Base-by-base conservation (phyloP, 92 coral and sea anemone genomes). In the Muricea muricata region DNA sequence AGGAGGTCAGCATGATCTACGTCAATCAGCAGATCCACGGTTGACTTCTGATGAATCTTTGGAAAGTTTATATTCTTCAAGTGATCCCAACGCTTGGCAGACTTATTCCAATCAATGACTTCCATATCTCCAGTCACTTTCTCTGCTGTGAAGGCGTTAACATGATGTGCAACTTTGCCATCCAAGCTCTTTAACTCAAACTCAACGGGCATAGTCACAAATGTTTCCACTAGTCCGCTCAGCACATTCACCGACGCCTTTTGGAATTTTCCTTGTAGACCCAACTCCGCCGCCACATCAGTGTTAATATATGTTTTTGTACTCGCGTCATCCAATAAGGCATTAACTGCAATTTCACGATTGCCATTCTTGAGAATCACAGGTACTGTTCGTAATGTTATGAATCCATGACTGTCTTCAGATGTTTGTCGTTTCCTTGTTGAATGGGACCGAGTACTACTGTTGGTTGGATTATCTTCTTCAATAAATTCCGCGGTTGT, bases 61-160 rank as follows among this genome's bases (percentile, higher is more conserved):
- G n/a, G n/a, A n/a, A n/a, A n/a, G n/a, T n/a, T n/a, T n/a, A n/a
- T n/a, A n/a, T n/a, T n/a, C n/a, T n/a, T n/a, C n/a, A n/a, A n/a
- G n/a, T n/a, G n/a, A n/a, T n/a, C n/a, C n/a, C n/a, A n/a, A n/a
- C 14, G 2, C 24, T 67, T 21, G 4, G 4, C 30, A 21, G 73
- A 84, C 41, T 34, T 41, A 33, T 37, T 78, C 87, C 93, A 90
- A 90, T 20, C 90, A 90, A 32, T 73, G 6, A 90, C 91, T 34
- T 87, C 65, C 93, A 90, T 92, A 65, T 74, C 84, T 15, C 86
- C 93, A 4, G 92, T 91, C 20, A n/a, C n/a, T n/a, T n/a, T n/a
- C n/a, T n/a, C n/a, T n/a, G n/a, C n/a, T n/a, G n/a, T n/a, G n/a
- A n/a, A n/a, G n/a, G n/a, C n/a, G n/a, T n/a, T n/a, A n/a, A n/a